Percentiles rank a stretch among this genome's conserved stretches.
These are phyloP conservation scores for Apus apus DNA, from an alignment of 2,113 vertebrate genomes.

Conservation along the genomic window DNA sequence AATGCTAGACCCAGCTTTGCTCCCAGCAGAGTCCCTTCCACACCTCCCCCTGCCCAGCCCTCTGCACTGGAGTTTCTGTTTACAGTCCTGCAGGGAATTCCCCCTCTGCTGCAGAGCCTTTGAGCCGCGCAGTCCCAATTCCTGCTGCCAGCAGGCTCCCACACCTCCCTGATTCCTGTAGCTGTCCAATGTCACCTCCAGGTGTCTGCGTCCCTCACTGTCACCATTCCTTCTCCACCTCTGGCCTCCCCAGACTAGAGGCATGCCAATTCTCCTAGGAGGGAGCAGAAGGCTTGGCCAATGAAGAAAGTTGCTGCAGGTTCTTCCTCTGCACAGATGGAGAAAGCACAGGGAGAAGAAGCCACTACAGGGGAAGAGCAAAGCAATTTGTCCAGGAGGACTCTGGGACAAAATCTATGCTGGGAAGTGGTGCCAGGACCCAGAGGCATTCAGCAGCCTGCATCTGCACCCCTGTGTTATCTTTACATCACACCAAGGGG, in stretches of 20 bases:
- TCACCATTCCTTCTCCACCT: slow-evolving; percentile 26
- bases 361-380: neutral
- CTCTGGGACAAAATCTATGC: neutral
- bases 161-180: slow-evolving; percentile 45
- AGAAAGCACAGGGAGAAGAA: neutral
- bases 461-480: neutral
- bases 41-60: slow-evolving; percentile 61
- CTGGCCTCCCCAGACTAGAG: neutral
- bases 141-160: slow-evolving; percentile 50
- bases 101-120: slow-evolving; percentile 21
- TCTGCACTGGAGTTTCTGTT: slow-evolving; percentile 60
- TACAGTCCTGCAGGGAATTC: slow-evolving; percentile 62
- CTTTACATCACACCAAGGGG: neutral
- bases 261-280: neutral
- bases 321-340: neutral
- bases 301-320: neutral
- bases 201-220: neutral
- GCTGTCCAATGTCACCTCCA: slow-evolving; percentile 55
- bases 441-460: neutral
- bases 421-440: neutral
- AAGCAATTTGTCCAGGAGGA: neutral
- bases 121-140: neutral
- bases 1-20: slow-evolving; percentile 61
- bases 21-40: slow-evolving; percentile 60
- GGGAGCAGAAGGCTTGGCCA: neutral